phyloP scores from a whole-genome alignment of 1,140 invertebrate species.

The Neotoxoptera formosana region DNA sequence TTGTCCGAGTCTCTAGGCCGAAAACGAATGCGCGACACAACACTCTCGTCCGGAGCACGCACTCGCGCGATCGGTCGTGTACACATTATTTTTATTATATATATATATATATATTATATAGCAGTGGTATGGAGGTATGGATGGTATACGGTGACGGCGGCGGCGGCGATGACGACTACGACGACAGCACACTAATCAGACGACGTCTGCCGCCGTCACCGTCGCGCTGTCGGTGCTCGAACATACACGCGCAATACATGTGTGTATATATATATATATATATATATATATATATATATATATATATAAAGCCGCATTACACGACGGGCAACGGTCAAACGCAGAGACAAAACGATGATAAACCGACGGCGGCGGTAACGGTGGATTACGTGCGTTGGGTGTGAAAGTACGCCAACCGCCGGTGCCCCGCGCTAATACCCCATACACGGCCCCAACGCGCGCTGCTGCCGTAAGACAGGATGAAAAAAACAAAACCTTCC shows the following conservation, averaged over 20 bases:
- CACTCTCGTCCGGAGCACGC: background rate
- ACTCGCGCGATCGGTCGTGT: background rate
- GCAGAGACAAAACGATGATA: constrained; percentile 39
- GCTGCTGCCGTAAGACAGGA: background rate
- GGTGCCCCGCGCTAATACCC: background rate
- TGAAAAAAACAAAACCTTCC: background rate
- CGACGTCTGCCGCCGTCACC: background rate
- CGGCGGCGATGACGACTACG: background rate
- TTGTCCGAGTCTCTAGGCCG: background rate
- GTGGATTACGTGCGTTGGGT: constrained; percentile 46
- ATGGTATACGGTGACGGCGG: background rate
- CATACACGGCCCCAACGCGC: background rate
- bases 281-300: constrained; percentile 15
- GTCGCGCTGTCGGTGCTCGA: too few species aligned
- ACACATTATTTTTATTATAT: background rate
- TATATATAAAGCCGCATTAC: background rate
- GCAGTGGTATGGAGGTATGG: background rate
- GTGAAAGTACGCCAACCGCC: constrained; percentile 31
- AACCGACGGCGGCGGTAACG: background rate
- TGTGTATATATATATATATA: constrained; percentile 30
- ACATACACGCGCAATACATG: too few species aligned
- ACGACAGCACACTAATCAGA: constrained; percentile 34
- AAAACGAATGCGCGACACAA: constrained; percentile 24
- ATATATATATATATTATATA: background rate
- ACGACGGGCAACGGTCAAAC: background rate